These are phyloP conservation scores for Elephas maximus DNA, from an alignment of 2,113 vertebrate species.

Conservation along the genomic window DNA sequence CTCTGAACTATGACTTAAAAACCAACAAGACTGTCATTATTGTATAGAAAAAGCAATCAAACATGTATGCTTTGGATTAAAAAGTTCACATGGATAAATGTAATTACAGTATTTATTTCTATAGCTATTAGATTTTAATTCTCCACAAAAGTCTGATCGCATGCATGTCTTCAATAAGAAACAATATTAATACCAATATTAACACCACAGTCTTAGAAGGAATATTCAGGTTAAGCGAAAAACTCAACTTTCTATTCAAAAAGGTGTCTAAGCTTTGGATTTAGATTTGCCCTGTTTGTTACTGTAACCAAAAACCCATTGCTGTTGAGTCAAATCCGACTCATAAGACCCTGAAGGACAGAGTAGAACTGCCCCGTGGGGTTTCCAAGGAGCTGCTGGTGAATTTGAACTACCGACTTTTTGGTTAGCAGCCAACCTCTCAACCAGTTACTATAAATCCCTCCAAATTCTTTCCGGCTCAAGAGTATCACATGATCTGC, in stretches of 20 bases:
- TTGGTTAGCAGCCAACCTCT: too few species aligned
- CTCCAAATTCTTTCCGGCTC: neutral
- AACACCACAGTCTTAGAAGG: neutral
- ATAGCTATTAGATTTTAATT: conserved; percentile 5
- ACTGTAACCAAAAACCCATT: neutral
- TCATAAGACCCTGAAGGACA: too few species aligned
- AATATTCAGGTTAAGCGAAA: neutral
- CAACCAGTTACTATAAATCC: neutral
- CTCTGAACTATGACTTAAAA: neutral
- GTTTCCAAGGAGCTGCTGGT: too few species aligned
- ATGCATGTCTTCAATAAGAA: neutral
- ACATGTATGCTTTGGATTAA: neutral
- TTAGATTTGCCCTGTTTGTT: neutral
- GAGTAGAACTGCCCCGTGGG: too few species aligned
- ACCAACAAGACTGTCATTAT: neutral
- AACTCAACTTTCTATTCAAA: neutral
- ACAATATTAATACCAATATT: neutral
- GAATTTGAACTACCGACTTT: too few species aligned
- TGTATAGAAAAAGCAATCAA: conserved; percentile 18
- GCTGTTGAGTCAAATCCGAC: too few species aligned
- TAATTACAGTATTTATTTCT: conserved; percentile 6
- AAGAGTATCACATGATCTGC: neutral
- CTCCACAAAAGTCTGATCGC: neutral
- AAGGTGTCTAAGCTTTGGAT: neutral
- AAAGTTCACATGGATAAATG: neutral